Percentiles rank a stretch among this genome's conserved stretches.
phyloP scores from a whole-genome alignment of 2,797 vertebrate species.

The Dryobates pubescens region DNA sequence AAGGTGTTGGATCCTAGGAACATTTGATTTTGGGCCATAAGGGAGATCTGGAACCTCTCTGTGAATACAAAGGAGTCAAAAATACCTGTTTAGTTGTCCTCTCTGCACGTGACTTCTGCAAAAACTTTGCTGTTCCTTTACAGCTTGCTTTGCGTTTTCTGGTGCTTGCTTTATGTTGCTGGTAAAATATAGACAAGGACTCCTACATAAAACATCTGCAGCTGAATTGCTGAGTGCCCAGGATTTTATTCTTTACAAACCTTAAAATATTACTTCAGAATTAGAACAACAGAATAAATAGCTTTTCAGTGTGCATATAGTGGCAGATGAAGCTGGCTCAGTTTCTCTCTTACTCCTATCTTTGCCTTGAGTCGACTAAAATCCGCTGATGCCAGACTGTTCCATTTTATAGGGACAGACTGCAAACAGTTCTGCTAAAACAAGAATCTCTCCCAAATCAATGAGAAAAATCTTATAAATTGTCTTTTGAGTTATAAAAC shows the following conservation, averaged over 20 bases:
- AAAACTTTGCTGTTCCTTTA: neutral
- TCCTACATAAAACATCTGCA: constrained; percentile 11
- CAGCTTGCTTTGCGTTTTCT: neutral
- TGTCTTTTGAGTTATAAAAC: constrained; percentile 51
- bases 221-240: constrained; percentile 32
- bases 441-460: neutral
- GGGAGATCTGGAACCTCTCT: neutral
- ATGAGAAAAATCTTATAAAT: constrained; percentile 4
- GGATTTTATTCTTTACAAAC: constrained; percentile 39
- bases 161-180: neutral
- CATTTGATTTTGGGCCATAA: neutral
- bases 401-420: constrained; percentile 5
- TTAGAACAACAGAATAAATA: constrained; percentile 12
- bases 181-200: neutral
- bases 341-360: constrained; percentile 26
- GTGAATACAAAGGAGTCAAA: neutral
- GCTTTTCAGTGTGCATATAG: neutral
- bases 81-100: neutral
- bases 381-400: constrained; percentile 6
- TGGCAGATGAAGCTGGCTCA: neutral
- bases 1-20: neutral
- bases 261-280: constrained; percentile 27
- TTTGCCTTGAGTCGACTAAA: constrained; percentile 21
- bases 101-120: neutral
- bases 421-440: constrained; percentile 7